A percentile compares a stretch with the other conserved stretches of the same genome.
Evolutionary conservation across 2,113 vertebrate genomes (phyloP).

Genomic region (Lepisosteus osseus): DNA sequence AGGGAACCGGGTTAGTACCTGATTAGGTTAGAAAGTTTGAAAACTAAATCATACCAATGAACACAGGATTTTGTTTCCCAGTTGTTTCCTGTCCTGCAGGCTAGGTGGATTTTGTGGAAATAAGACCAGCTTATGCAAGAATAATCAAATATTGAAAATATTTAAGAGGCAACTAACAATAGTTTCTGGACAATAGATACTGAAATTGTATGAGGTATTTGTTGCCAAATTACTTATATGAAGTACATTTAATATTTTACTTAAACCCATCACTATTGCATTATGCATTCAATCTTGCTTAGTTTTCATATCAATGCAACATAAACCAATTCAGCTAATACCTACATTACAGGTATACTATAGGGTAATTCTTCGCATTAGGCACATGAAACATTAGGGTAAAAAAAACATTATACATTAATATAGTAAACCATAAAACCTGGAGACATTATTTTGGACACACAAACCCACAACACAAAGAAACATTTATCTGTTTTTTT

Average conservation of each 20-base stretch:
- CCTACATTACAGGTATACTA: background rate
- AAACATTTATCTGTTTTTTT: background rate
- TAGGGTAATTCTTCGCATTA: background rate
- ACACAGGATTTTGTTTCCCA: background rate
- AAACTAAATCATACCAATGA: background rate
- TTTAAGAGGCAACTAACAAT: too few species aligned
- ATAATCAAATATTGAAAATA: background rate
- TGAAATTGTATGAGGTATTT: slow-evolving; percentile 7
- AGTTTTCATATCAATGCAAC: background rate
- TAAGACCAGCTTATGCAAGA: background rate
- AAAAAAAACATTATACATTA: background rate
- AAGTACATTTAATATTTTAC: background rate
- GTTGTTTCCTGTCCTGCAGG: slow-evolving; percentile 51
- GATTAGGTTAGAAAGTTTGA: too few species aligned
- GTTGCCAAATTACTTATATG: background rate
- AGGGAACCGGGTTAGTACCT: background rate
- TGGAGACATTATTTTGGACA: slow-evolving; percentile 6
- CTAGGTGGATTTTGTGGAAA: slow-evolving; percentile 3
- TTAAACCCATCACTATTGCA: background rate
- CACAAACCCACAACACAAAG: background rate
- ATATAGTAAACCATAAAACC: slow-evolving; percentile 12
- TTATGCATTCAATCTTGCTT: background rate
- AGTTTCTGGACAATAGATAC: background rate
- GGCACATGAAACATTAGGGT: background rate
- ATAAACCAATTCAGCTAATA: background rate